These are phyloP conservation scores for Schizopygopsis malacanthus DNA, from an alignment of 2,797 vertebrate genomes.

Conservation along the genomic window DNA sequence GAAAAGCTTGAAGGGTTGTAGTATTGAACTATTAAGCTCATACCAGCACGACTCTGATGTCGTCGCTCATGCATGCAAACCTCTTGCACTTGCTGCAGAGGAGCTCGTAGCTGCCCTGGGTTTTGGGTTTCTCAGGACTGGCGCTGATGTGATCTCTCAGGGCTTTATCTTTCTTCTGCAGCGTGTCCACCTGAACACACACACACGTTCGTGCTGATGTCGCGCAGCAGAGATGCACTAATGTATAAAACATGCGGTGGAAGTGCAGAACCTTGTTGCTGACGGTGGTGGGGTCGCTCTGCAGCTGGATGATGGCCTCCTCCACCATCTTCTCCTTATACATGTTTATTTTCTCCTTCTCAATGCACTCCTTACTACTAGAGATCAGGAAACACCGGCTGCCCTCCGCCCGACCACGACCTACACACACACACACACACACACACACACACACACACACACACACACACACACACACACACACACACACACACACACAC, in stretches of 20 bases:
- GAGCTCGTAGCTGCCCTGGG: conserved; percentile 45
- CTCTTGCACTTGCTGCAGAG: conserved; percentile 62
- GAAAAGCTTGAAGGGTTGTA: not conserved
- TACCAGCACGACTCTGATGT: conserved; percentile 60
- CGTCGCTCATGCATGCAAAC: conserved; percentile 47
- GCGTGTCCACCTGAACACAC: conserved; percentile 52
- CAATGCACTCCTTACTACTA: conserved; percentile 72
- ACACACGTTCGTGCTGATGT: not conserved
- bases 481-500: conserved; percentile 3
- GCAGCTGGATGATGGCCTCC: conserved; percentile 52
- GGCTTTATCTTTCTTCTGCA: conserved; percentile 54
- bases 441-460: not conserved
- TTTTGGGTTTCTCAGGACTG: conserved; percentile 33
- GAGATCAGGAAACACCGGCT: conserved; percentile 82
- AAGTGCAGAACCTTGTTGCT: conserved; percentile 45
- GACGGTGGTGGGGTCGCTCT: conserved; percentile 24
- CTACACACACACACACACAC: conserved; percentile 58
- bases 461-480: not conserved
- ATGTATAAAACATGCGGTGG: not conserved
- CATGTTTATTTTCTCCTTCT: conserved; percentile 72
- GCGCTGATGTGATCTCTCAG: conserved; percentile 25
- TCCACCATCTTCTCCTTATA: conserved; percentile 57
- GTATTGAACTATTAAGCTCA: too few relatives aligned
- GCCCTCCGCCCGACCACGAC: conserved; percentile 78
- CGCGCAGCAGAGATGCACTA: not conserved